Conservation (phyloP, 2,888 invertebrate genomes). For the Cyclophora albipunctata region DNA sequence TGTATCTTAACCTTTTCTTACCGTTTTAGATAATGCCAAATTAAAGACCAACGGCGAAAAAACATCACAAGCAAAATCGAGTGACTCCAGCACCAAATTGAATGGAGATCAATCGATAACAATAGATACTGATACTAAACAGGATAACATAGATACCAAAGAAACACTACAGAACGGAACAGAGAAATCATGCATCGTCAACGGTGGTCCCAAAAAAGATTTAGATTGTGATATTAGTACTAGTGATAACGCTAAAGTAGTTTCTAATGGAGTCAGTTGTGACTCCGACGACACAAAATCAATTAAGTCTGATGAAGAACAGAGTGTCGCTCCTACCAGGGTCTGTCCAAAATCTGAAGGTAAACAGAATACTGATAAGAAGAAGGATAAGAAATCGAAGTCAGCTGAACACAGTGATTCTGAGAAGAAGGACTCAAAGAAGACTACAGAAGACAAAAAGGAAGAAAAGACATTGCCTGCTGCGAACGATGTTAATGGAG, state of each 20-base stretch:
- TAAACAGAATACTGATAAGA: constrained; percentile 47
- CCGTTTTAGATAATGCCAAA: constrained; percentile 52
- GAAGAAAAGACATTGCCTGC: constrained; percentile 31
- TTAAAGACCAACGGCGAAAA: constrained; percentile 47
- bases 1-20: too few relatives aligned
- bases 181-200: constrained; percentile 45
- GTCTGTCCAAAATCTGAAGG: constrained; percentile 37
- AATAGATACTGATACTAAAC: constrained; percentile 33
- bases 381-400: constrained; percentile 54
- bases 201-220: constrained; percentile 61
- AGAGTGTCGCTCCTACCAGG: constrained; percentile 27
- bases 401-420: constrained; percentile 43
- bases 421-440: constrained; percentile 44
- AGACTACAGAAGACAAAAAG: constrained; percentile 37
- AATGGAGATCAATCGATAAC: constrained; percentile 52
- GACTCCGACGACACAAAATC: constrained; percentile 60
- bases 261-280: constrained; percentile 66
- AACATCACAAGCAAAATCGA: constrained; percentile 40
- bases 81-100: constrained; percentile 38
- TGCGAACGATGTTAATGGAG: constrained; percentile 42
- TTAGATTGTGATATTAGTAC: constrained; percentile 73
- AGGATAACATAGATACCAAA: constrained; percentile 62
- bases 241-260: constrained; percentile 68
- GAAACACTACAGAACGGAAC: constrained; percentile 64
- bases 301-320: constrained; percentile 54